Evolutionary conservation across 1,140 invertebrate genomes (phyloP), one percentile per base, ranked within the genome.

Genomic region (Lethrus apterus): DNA sequence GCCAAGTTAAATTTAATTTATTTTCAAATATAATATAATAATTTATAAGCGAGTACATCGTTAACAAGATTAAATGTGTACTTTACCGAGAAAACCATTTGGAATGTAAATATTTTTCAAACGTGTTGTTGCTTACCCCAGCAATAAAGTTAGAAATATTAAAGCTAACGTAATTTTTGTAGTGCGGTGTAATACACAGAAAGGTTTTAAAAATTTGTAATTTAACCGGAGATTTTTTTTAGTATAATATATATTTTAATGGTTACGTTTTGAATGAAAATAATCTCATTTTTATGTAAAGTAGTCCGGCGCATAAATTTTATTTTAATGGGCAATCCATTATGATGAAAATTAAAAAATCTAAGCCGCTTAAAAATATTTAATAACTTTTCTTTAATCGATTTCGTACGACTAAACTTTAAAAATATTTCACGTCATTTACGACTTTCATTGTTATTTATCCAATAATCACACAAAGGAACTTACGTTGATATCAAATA

Each of bases 11-110:
- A 36, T 36, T 36, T 19, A 36, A 36, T 36, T 36, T 36, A 36
- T 36, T 36, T 36, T 36, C 34, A 20, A 36, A 36, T 36, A 21
- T 36, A 36, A 36, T 36, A 36, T 36, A 36, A 36, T 36, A 36
- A 36, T 36, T 36, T 36, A 36, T 20, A 36, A 36, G 34, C 34
- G 34, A 13, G 10, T 18, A 36, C 19, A 20, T 36, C 34, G 34
- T 20, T 36, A 36, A 36, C 34, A 21, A 36, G 34, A 36, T 36
- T 36, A 36, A 36, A 36, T 36, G 34, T 36, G 34, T 36, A 36
- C 34, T 36, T 36, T 36, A 15, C 34, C 19, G 17, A n/a, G 34
- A 36, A 21, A 36, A 17, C 34, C 34, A 36, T 36, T 36, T 2
- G 17, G 19, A 36, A 36, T 36, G 34, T 36, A 36, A 36, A 36